Evolutionary conservation across 35 echinoderm and acorn worm genomes (phyloP), one percentile per base, ranked within the genome.

Genomic region (Holothuria glaberrima): DNA sequence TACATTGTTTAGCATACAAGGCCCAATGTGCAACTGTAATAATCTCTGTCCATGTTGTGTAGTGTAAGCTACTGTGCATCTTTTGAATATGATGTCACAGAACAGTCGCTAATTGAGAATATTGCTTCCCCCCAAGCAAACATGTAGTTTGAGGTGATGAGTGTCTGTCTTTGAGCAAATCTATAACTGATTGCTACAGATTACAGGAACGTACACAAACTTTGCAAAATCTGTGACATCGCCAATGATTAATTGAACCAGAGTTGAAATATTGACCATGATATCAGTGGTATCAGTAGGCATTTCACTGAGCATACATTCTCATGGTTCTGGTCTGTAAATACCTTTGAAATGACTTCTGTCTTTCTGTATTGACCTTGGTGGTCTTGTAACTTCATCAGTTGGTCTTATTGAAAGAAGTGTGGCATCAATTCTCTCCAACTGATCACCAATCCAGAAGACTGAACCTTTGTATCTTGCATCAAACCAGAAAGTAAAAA

Each of bases 401-500:
- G 76, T 22, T 56, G 45, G 76, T 30, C 14, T 45, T 16, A 81
- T 81, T 25, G 41, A 56, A 6, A 81, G 32, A 0, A 81, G 27
- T 26, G 3, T 22, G 27, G 4, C 21, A 56, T 81, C 76, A 13
- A 81, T 30, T 58, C 56, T 20, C 4, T 81, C 76, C 6, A 81
- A 0, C 21, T 30, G 6, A n/a, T 81, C 76, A 19, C 76, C 76
- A 81, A 81, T 81, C 76, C 76, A 81, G 21, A 54, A 46, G 18
- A 20, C 0, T 26, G 18, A 28, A 5, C 21, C 35, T 81, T 58
- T 81, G 29, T 81, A 81, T 58, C n/a, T 81, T 5, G 44, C 2
- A 52, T 81, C 76, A 81, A 81, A 81, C 76, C 76, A 81, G 52
- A 56, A 81, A 6, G 76, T 21, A 81, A 81, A 81, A 5, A 81